Conservation (phyloP, 2,797 vertebrate species). For the Oophaga sylvatica region DNA sequence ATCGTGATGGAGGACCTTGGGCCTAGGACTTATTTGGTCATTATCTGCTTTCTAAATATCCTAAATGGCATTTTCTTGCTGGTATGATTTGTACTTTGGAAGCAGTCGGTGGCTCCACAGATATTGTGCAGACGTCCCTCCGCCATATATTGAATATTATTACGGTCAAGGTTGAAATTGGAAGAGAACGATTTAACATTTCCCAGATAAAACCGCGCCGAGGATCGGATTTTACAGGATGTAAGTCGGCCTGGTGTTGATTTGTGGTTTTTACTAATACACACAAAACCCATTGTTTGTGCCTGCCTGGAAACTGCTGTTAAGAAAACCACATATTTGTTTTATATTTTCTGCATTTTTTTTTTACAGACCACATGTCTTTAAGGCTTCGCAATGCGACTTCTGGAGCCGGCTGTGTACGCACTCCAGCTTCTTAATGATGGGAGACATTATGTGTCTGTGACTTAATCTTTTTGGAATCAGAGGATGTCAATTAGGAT, state of each 20-base stretch:
- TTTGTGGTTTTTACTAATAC: slow-evolving; percentile 45
- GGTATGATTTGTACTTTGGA: not conserved
- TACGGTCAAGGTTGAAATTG: not conserved
- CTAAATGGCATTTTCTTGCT: not conserved
- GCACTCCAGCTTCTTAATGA: slow-evolving; percentile 21
- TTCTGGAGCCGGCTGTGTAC: not conserved
- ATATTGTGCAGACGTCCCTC: not conserved
- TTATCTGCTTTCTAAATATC: not conserved
- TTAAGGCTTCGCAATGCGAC: not conserved
- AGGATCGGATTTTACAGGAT: slow-evolving; percentile 20
- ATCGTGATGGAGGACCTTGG: not conserved
- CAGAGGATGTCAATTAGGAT: not conserved
- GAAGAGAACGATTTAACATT: not conserved
- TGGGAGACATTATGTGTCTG: not conserved
- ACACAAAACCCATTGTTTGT: slow-evolving; percentile 42
- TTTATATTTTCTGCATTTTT: slow-evolving; percentile 39
- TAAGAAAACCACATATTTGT: slow-evolving; percentile 48
- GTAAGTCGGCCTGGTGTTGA: slow-evolving; percentile 27
- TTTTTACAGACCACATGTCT: slow-evolving; percentile 39
- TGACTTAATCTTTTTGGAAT: not conserved
- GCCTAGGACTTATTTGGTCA: not conserved
- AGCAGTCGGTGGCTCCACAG: not conserved
- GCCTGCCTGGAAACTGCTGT: slow-evolving; percentile 45
- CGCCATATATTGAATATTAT: not conserved
- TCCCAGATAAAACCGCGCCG: not conserved